Conservation (phyloP, 2,797 vertebrate genomes). For the Takifugu ocellatus region DNA sequence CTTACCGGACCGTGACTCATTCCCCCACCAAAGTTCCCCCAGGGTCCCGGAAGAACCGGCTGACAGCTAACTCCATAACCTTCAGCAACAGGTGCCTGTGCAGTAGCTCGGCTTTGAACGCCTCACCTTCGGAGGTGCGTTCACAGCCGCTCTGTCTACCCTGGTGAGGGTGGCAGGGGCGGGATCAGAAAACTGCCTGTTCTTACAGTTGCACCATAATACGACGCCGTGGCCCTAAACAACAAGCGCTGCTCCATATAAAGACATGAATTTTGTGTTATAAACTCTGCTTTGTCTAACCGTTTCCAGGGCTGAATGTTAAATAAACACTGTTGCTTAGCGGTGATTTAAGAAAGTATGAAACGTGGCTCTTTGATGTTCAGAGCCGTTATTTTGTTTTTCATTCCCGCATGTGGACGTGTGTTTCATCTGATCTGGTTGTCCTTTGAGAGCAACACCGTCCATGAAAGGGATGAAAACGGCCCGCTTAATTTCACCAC, state of each 20-base stretch:
- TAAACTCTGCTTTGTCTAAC: conserved; percentile 2
- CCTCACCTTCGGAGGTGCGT: conserved; percentile 12
- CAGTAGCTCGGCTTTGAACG: conserved; percentile 3
- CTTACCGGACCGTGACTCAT: conserved; percentile 53
- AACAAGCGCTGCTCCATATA: conserved; percentile 2
- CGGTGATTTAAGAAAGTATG: conserved; percentile 30
- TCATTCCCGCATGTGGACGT: conserved; percentile 45
- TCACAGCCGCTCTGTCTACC: not conserved
- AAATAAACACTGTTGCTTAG: conserved; percentile 14
- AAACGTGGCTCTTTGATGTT: conserved; percentile 40
- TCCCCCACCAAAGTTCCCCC: conserved; percentile 48
- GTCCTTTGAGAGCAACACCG: conserved; percentile 45
- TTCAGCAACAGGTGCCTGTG: conserved; percentile 57
- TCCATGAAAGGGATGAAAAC: conserved; percentile 53
- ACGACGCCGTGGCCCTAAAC: conserved; percentile 1
- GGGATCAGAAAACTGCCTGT: too few species aligned
- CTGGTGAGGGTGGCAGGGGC: too few species aligned
- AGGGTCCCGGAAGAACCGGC: conserved; percentile 37
- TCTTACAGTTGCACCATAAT: too few species aligned
- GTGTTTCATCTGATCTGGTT: conserved; percentile 33
- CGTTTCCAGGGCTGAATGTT: conserved; percentile 10
- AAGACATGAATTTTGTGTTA: not conserved
- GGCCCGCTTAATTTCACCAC: conserved; percentile 30
- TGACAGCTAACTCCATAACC: conserved; percentile 50
- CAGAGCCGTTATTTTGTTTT: conserved; percentile 32